Base-by-base conservation (phyloP, 2,113 vertebrate species). In the Callocephalon fimbriatum region DNA sequence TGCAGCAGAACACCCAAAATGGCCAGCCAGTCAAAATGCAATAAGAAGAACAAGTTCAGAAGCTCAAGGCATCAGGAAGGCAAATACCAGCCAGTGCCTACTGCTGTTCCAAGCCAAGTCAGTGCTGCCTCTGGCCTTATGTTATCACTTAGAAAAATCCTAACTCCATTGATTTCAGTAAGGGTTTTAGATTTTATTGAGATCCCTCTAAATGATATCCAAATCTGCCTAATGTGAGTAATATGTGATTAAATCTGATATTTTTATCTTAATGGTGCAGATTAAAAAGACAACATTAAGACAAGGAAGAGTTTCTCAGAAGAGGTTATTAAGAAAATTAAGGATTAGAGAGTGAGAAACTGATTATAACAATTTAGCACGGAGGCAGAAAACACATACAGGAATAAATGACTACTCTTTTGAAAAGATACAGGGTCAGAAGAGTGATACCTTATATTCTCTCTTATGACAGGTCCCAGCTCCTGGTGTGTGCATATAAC, bases 281-380 rank as follows among this genome's bases (percentile, higher is more conserved):
- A 81, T 91, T 53, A 91, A 95, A 91, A 92, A 92, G 88, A 97
- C 89, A 72, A 20, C 31, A 92, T 88, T 90, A 91, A 93, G 91
- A 95, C 27, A 91, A 97, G 65, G 27, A 65, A 85, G 58, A 54
- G 12, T 37, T 90, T 59, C 73, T 91, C 19, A 56, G 26, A 31
- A 67, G 68, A 95, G 40, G 40, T 71, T 75, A 86, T 95, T 87
- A 96, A 61, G 61, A 91, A 95, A 97, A 96, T 85, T 67, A 91
- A 79, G 70, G 73, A 92, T 92, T 95, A 96, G 38, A 68, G 56
- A 80, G 25, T 78, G 56, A 92, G 47, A 78, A 71, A 83, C 23
- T 45, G 29, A 91, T 96, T 76, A 94, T 32, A 67, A 56, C 48
- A 40, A 35, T 92, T 96, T 81, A 95, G 22, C 47, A 65, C n/a